Evolutionary conservation across 92 coral and sea anemone species (phyloP).

Genomic region (Umimayanthus chanpuru): DNA sequence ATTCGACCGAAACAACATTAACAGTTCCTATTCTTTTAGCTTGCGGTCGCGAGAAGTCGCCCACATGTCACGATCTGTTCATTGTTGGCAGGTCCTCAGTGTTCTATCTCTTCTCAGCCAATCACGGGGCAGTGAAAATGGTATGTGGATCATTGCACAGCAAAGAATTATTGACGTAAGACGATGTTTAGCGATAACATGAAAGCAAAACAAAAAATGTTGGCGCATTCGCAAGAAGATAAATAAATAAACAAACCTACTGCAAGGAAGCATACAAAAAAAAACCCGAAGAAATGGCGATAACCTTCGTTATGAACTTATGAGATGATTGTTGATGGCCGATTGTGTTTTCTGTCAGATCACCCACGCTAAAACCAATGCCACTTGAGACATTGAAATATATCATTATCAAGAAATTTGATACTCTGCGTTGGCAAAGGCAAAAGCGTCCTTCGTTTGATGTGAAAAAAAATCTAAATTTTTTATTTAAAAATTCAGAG

Average conservation of each 20-base stretch:
- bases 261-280: neutral
- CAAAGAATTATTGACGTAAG: neutral
- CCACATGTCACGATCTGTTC: neutral
- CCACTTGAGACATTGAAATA: neutral
- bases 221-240: neutral
- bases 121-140: neutral
- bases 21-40: neutral
- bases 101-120: neutral
- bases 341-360: neutral
- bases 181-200: neutral
- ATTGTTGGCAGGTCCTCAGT: neutral
- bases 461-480: too few species aligned
- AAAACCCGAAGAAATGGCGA: neutral
- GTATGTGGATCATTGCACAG: neutral
- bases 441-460: neutral
- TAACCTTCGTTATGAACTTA: neutral
- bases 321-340: neutral
- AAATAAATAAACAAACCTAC: neutral
- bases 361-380: neutral
- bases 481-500: too few species aligned
- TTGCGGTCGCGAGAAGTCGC: slow-evolving; percentile 1
- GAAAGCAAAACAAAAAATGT: too few species aligned
- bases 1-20: slow-evolving; percentile 24
- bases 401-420: neutral
- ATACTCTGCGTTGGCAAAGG: neutral